A percentile compares a stretch with the other conserved stretches of the same genome.
Conservation (phyloP, 2,888 invertebrate species). For the Yponomeuta cagnagella region DNA sequence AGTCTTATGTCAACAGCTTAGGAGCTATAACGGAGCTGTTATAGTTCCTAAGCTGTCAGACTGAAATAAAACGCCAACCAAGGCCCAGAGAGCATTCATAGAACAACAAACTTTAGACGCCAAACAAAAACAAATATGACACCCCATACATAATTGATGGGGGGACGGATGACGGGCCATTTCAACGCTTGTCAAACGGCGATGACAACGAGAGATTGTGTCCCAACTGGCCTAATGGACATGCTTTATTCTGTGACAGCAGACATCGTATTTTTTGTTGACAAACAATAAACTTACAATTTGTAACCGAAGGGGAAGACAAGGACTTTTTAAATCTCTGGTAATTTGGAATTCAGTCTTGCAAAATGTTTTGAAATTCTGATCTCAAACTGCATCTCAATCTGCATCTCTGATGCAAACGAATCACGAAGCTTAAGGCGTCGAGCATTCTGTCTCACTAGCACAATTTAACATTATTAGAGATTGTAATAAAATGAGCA, state of each 20-base stretch:
- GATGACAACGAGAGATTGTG: constrained; percentile 4
- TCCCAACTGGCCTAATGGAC: neutral
- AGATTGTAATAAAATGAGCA: too few species aligned
- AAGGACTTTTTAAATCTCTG: too few species aligned
- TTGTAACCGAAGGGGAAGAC: too few species aligned
- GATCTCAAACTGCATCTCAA: too few species aligned
- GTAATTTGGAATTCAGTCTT: too few species aligned
- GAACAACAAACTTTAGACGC: neutral
- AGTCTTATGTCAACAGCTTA: neutral
- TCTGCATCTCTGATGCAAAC: too few species aligned
- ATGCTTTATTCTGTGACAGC: neutral
- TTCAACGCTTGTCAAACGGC: constrained; percentile 7
- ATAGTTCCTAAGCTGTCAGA: neutral
- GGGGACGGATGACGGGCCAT: constrained; percentile 10
- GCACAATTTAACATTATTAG: too few species aligned
- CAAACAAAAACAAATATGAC: constrained; percentile 14
- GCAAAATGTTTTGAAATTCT: too few species aligned
- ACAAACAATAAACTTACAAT: too few species aligned
- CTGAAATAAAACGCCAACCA: neutral
- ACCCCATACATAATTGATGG: constrained; percentile 16
- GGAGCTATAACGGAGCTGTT: neutral
- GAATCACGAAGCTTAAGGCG: too few species aligned
- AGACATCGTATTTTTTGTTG: neutral
- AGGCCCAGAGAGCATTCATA: neutral
- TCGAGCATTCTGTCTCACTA: too few species aligned